Percentiles rank a stretch among this genome's conserved stretches.
Evolutionary conservation across 2,888 invertebrate genomes (phyloP).

Genomic region (Ectropis crepuscularia): DNA sequence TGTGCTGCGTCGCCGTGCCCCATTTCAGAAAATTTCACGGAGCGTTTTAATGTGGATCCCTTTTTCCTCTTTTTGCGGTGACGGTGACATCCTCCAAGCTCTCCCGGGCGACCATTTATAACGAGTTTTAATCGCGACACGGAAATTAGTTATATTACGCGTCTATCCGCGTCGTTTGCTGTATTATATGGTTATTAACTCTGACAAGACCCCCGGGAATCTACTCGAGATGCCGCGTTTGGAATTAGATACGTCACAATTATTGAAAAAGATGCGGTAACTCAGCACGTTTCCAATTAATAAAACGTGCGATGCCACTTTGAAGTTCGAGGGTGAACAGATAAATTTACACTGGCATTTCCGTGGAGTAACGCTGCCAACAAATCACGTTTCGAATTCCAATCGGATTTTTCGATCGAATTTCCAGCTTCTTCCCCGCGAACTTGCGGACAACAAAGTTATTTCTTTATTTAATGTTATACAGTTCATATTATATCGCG

Average conservation of each 20-base stretch:
- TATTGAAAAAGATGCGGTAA: conserved; percentile 41
- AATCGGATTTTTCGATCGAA: conserved; percentile 64
- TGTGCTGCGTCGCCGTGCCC: conserved; percentile 27
- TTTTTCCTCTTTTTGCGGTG: conserved; percentile 68
- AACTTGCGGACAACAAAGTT: conserved; percentile 43
- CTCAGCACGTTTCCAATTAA: conserved; percentile 43
- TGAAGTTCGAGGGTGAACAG: conserved; percentile 31
- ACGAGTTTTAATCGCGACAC: conserved; percentile 71
- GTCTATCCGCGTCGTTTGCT: conserved; percentile 57
- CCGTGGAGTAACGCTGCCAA: conserved; percentile 40
- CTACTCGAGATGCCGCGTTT: conserved; percentile 40
- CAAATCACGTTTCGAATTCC: conserved; percentile 63
- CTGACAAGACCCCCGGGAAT: conserved; percentile 50
- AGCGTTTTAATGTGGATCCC: conserved; percentile 60
- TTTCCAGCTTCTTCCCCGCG: conserved; percentile 47
- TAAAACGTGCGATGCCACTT: conserved; percentile 34
- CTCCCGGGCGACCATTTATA: conserved; percentile 65
- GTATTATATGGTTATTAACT: conserved; percentile 65
- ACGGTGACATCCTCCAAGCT: conserved; percentile 62
- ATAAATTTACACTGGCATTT: conserved; percentile 39
- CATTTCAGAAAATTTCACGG: conserved; percentile 56
- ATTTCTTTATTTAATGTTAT: conserved; percentile 32
- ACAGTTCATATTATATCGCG: conserved; percentile 13
- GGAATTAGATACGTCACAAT: conserved; percentile 47
- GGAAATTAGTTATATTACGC: conserved; percentile 70